Base-by-base conservation (phyloP, 2,113 vertebrate species). In the Climacteris rufus region DNA sequence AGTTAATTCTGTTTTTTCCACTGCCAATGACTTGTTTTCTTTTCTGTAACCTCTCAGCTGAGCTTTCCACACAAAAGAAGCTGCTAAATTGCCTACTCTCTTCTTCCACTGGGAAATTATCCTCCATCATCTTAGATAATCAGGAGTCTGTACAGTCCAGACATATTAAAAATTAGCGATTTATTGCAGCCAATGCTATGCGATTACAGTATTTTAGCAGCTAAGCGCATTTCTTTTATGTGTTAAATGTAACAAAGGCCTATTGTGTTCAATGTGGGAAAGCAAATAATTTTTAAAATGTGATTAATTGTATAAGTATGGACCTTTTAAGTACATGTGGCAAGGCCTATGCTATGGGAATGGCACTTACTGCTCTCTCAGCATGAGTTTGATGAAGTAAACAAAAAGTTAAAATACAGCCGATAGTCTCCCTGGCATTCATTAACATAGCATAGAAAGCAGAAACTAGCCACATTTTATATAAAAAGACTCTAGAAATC, bases 401-500 rank as follows among this genome's bases (percentile, higher is more conserved):
- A 98, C 96, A 98, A 96, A 95, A 98, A 96, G 95, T 96, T 97
- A 97, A 98, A 97, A 96, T 92, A 71, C 70, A 94, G 92, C 85
- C 90, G 75, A 96, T 90, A 80, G 71, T 88, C 68, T 97, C 93
- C 83, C 96, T 97, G 97, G 97, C 94, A 96, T 96, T 97, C 96
- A 97, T 98, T 97, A 98, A 93, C 94, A 95, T 93, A 95, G 92
- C 95, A 91, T 63, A 96, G 94, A 97, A 97, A 97, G 95, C 94
- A 96, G 95, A 95, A 97, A 96, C 93, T 96, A 89, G 97, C 95
- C 95, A 92, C 94, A 96, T 91, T 97, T 96, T 96, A 97, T 88
- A 97, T 96, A 97, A 98, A 98, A 98, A 96, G 95, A 78, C 89
- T 96, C 90, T 63, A 93, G 89, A 97, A 98, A 98, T 97, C 96